These are phyloP conservation scores for Drosophila kikkawai DNA, from an alignment of 1,140 invertebrate genomes.

Conservation along the genomic window DNA sequence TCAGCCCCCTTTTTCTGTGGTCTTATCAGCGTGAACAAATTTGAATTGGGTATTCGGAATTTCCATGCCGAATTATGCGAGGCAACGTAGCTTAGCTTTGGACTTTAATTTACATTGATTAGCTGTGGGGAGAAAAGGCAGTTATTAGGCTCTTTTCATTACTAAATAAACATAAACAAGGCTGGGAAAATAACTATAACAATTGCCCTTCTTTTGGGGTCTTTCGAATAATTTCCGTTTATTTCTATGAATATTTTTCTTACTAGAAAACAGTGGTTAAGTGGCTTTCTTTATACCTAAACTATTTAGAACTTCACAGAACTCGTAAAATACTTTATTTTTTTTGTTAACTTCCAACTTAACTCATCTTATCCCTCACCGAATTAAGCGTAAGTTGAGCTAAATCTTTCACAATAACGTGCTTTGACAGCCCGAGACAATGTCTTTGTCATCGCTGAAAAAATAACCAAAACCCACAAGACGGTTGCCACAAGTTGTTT, in stretches of 20 bases:
- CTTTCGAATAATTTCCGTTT: background rate
- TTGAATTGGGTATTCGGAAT: slow-evolving; percentile 53
- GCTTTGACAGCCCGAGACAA: slow-evolving; percentile 54
- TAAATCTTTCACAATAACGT: slow-evolving; percentile 61
- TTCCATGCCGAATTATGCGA: slow-evolving; percentile 67
- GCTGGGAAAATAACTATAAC: background rate
- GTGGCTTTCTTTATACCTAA: background rate
- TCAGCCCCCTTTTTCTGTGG: background rate
- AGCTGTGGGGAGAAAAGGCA: slow-evolving; percentile 32
- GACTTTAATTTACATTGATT: slow-evolving; percentile 44
- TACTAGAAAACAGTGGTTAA: background rate
- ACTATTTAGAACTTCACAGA: background rate
- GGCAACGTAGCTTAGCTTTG: slow-evolving; percentile 35
- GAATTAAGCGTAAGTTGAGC: slow-evolving; percentile 61
- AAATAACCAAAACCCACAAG: background rate
- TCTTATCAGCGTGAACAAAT: slow-evolving; percentile 62
- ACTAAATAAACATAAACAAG: slow-evolving; percentile 3
- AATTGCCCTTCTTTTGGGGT: background rate
- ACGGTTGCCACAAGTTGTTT: slow-evolving; percentile 51
- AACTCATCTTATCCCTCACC: background rate
- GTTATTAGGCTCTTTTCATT: slow-evolving; percentile 30
- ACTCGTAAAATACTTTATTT: background rate
- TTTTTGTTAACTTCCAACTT: background rate
- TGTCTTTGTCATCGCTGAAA: slow-evolving; percentile 24
- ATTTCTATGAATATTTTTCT: background rate